Base-by-base conservation (phyloP, 2,888 invertebrate genomes). In the Archips xylosteana region DNA sequence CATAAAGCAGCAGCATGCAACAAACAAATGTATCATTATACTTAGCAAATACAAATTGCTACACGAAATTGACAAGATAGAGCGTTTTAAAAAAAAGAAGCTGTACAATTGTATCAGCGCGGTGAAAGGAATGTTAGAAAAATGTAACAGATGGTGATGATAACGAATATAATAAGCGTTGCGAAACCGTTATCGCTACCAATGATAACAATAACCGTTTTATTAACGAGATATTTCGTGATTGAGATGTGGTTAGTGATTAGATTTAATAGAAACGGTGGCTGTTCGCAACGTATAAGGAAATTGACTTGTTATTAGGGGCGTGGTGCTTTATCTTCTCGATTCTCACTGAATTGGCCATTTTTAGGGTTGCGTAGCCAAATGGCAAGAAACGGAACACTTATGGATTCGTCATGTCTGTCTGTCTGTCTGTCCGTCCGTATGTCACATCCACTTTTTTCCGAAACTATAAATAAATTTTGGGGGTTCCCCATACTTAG, bases 41-140 rank as follows among this genome's bases (percentile, higher is more conserved):
- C 78, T 78, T 80, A 76, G 65, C 75, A 75, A 66, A 76, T 32
- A 79, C 78, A 76, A 74, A 74, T 81, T 80, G 81, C 80, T 77
- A 80, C 80, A 78, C 77, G 32, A 57, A 57, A 57, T 57, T 23
- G 57, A 32, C 57, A 57, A 15, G 57, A 57, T 9, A 57, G 57
- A 32, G 12, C 23, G 23, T 54, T 54, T 57, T 57, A 32, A 57
- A 57, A 57, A 36, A 57, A 57, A 32, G 57, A 32, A 32, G 57
- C 57, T 76, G 63, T 64, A 79, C 73, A 81, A 82, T 82, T 84
- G 80, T 80, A 80, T 76, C 71, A 74, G 51, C 34, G 47, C 8
- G 47, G 65, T 65, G 65, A 65, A 65, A 65, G 65, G 65, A 65
- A 51, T 65, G 51, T 65, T 32, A 34, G 13, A 64, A 64, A 64